These are phyloP conservation scores for Atractosteus spatula DNA, from an alignment of 2,113 vertebrate genomes.

Conservation along the genomic window DNA sequence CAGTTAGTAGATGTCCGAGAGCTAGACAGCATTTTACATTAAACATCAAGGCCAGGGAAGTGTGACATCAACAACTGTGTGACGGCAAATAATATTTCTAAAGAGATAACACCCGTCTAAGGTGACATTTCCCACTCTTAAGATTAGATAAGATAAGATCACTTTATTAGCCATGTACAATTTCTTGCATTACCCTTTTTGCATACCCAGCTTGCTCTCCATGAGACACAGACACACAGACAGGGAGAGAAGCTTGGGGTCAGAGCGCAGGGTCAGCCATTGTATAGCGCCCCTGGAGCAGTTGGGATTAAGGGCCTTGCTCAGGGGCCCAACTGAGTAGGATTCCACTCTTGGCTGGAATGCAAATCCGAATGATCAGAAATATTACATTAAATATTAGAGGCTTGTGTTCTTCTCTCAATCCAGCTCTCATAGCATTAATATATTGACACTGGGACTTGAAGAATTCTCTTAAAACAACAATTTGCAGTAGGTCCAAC, in stretches of 20 bases:
- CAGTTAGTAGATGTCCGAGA: constrained; percentile 48
- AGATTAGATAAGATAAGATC: no score
- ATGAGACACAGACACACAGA: no score
- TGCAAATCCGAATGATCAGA: constrained; percentile 38
- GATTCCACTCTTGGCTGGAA: constrained; percentile 28
- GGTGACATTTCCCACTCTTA: constrained; percentile 34
- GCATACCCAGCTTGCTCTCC: no score
- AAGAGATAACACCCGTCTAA: constrained; percentile 41
- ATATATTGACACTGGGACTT: background rate
- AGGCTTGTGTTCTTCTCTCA: background rate
- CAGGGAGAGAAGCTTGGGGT: no score
- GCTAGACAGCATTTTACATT: constrained; percentile 55
- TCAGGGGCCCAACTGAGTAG: no score
- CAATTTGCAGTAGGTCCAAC: background rate
- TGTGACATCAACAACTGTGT: constrained; percentile 39
- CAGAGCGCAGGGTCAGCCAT: no score
- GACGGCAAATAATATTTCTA: constrained; percentile 51
- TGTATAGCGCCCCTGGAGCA: no score
- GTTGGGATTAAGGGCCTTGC: no score
- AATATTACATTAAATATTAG: constrained; percentile 21
- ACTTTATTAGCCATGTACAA: no score
- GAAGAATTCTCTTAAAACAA: background rate
- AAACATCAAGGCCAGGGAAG: constrained; percentile 57
- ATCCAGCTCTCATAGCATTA: background rate
- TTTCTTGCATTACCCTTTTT: no score